Evolutionary conservation across 2,888 invertebrate genomes (phyloP), one percentile per base, ranked within the genome.

Genomic region (Heliconius ismenius): DNA sequence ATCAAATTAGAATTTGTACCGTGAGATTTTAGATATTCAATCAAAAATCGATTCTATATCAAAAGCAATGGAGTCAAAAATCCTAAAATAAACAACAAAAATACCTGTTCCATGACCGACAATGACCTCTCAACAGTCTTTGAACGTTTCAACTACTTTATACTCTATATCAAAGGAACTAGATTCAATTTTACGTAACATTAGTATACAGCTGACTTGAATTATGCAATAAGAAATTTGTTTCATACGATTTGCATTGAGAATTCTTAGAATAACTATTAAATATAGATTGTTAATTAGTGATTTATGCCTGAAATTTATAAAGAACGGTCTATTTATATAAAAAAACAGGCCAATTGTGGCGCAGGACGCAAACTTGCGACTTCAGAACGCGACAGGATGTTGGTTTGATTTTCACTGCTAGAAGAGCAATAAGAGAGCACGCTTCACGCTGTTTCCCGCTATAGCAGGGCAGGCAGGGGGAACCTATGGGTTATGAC

Each of bases 61-160:
- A 2, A 3, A n/a, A 9, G 10, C 0, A 24, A 43, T 67, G 39
- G 18, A 43, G 39, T 67, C 24, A 24, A 39, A 39, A 43, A 9
- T 67, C 3, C 3, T 7, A 15, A 43, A 67, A 43, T 7, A 65
- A 15, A 6, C 3, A 1, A 67, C 18, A 67, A 39, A 67, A 67
- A 67, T 67, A 67, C 67, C 67, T 67, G 67, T 67, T 67, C 39
- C n/a, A 39, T 67, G 67, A 67, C 67, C 67, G 67, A 43, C 24
- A 67, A 67, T 67, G 67, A 67, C 67, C 67, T 67, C 67, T 67
- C 24, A 7, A 67, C 24, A 24, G 39, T 39, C 24, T 39, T 39
- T 67, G 1, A 39, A n/a, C 36, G 67, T 24, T 24, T 7, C 15
- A 24, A 43, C 11, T 7, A 26, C 9, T 67, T 43, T 67, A 24